Base-by-base conservation (phyloP, 1,140 invertebrate species). In the Melanaphis sacchari region DNA sequence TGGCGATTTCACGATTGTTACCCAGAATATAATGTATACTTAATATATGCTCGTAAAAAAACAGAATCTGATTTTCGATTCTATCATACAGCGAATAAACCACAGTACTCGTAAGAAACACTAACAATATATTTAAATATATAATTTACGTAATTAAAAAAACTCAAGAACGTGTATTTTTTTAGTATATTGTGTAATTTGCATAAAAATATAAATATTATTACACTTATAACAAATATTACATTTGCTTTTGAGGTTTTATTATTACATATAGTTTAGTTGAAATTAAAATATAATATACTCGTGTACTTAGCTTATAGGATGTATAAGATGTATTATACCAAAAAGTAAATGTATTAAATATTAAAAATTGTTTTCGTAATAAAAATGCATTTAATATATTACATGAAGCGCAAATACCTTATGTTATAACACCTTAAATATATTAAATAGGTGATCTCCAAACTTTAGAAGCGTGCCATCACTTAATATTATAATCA, bases 1-100 rank as follows among this genome's bases (percentile, higher is more conserved):
- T 90, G 49, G 49, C 88, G 88, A 59, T 90, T 90, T 59, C 36
- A 90, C 88, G 52, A 90, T 90, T 90, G 88, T 90, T 90, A 59
- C 43, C 31, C 31, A 59, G 38, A 59, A 59, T 59, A 59, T 38
- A 54, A 21, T 40, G 31, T 31, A 41, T 41, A 43, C 59, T 89
- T 54, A 89, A 40, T 89, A 54, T 88, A 88, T 36, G 41, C 15
- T 88, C 87, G n/a, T 88, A 88, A 88, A 85, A 43, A 89, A 54
- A 89, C 88, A 40, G 11, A 54, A 89, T 38, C 87, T 52, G 40
- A 89, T 38, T 49, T 89, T 89, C 26, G 46, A 89, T 89, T 40
- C 36, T 40, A 54, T 38, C 88, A 9, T 38, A 36, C 41, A n/a
- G 49, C 31, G 15, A 6, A 4, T 0, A 31, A 49, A 52, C 46